Base-by-base conservation (phyloP, 1,140 invertebrate genomes). In the Heliconius congener region DNA sequence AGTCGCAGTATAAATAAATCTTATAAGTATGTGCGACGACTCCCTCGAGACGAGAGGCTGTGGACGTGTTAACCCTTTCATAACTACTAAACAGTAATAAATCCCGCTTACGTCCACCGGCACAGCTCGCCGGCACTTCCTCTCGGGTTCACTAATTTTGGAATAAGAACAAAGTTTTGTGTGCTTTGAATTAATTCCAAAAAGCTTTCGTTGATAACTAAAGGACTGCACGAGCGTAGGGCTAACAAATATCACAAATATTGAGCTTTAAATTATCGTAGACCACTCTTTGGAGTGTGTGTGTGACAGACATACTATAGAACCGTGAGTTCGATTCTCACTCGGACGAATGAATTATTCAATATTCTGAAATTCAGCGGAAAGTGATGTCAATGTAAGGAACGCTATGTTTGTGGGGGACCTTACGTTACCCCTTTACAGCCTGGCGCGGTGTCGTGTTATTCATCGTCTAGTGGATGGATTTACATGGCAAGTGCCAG, bases 401-500 rank as follows among this genome's bases (percentile, higher is more conserved):
- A 71, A 74, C 71, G 79, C 57, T 55, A n/a, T n/a, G 79, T 77
- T 60, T 80, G 37, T 52, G 55, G 57, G 9, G 30, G 50, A 42
- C 78, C 72, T 82, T 80, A 75, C 60, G 71, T 74, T 60, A 76
- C 81, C 81, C 78, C 73, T 82, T 80, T 74, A 39, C 39, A 82
- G 75, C 78, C 71, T 82, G 71, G 71, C 74, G 52, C 57, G 78
- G 71, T 82, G 71, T 82, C 77, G 74, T 39, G 77, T 79, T 80
- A 79, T 77, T 79, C 74, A 80, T 80, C 78, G 78, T 82, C 81
- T 82, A 42, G 75, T 73, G 78, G 78, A 78, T 73, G 76, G 76
- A 82, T 80, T 80, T 77, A 80, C 79, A 80, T 52, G 79, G 73
- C 77, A 82, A 82, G 70, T 55, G 78, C 77, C 50, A 77, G 77